A percentile compares a stretch with the other conserved stretches of the same genome.
Conservation (phyloP, 2,113 vertebrate genomes). For the Echinops telfairi region DNA sequence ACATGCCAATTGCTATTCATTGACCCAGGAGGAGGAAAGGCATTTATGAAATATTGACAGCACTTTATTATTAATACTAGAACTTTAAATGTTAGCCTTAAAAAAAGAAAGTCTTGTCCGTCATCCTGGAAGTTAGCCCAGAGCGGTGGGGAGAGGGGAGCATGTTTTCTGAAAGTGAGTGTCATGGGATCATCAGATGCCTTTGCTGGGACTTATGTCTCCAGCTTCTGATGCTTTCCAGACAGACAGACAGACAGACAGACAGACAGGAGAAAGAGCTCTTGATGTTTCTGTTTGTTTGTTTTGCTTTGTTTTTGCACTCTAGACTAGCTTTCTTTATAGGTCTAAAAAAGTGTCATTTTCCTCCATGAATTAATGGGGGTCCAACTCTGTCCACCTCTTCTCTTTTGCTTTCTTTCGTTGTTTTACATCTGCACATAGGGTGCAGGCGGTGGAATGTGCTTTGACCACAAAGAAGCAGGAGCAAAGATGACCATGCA, state of each 20-base stretch:
- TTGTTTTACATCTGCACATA: neutral
- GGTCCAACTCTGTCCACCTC: neutral
- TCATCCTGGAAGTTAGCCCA: neutral
- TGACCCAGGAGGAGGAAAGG: neutral
- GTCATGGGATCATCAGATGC: neutral
- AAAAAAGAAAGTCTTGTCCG: neutral
- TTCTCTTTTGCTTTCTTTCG: neutral
- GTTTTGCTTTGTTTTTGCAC: neutral
- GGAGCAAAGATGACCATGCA: neutral
- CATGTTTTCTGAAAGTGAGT: neutral
- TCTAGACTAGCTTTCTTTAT: neutral
- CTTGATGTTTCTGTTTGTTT: neutral
- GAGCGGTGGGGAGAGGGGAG: rapidly evolving
- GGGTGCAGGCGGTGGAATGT: neutral
- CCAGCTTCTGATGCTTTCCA: neutral
- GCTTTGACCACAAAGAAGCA: neutral
- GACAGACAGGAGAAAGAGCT: neutral
- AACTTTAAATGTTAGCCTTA: neutral
- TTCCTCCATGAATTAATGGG: neutral
- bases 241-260: neutral
- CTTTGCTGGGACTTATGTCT: neutral
- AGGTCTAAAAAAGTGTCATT: neutral
- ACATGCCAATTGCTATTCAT: neutral
- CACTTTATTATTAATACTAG: neutral
- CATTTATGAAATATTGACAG: neutral